phyloP scores from a whole-genome alignment of 2,888 invertebrate genomes.

The Melanchra persicariae region DNA sequence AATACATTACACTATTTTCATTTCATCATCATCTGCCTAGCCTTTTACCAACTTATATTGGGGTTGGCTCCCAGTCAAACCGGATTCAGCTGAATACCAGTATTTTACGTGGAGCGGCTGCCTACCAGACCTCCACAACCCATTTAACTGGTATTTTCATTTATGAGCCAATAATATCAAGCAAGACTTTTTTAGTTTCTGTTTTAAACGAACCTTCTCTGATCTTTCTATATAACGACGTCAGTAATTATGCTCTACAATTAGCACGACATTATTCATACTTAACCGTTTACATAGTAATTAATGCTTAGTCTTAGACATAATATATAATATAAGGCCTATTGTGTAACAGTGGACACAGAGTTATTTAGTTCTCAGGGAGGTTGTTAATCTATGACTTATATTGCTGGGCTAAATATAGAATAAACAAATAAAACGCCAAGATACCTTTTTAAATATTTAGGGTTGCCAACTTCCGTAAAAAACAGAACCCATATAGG shows the following conservation, averaged over 20 bases:
- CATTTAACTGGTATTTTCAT: too few relatives aligned
- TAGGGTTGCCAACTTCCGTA: too few relatives aligned
- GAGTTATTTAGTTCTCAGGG: constrained; percentile 9
- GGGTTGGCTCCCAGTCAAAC: too few relatives aligned
- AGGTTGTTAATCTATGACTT: neutral
- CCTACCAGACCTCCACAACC: too few relatives aligned
- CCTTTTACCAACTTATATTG: too few relatives aligned
- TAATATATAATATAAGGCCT: constrained; percentile 8
- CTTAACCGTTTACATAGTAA: constrained; percentile 18
- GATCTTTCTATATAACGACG: neutral
- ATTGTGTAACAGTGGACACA: constrained; percentile 9
- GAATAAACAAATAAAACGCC: too few relatives aligned
- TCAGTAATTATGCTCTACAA: constrained; percentile 10
- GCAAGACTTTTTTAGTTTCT: neutral
- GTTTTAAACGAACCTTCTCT: constrained; percentile 15
- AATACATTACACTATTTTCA: too few relatives aligned
- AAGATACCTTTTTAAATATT: too few relatives aligned
- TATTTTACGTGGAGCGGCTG: too few relatives aligned
- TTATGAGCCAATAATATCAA: neutral
- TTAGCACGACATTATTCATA: constrained; percentile 41
- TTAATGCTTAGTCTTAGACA: constrained; percentile 11
- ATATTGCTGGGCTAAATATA: neutral
- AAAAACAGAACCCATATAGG: too few relatives aligned
- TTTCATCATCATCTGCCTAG: too few relatives aligned
- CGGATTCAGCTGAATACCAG: too few relatives aligned